A percentile compares a stretch with the other conserved stretches of the same genome.
Evolutionary conservation across 92 coral and sea anemone species (phyloP).

Genomic region (Phymanthus crucifer): DNA sequence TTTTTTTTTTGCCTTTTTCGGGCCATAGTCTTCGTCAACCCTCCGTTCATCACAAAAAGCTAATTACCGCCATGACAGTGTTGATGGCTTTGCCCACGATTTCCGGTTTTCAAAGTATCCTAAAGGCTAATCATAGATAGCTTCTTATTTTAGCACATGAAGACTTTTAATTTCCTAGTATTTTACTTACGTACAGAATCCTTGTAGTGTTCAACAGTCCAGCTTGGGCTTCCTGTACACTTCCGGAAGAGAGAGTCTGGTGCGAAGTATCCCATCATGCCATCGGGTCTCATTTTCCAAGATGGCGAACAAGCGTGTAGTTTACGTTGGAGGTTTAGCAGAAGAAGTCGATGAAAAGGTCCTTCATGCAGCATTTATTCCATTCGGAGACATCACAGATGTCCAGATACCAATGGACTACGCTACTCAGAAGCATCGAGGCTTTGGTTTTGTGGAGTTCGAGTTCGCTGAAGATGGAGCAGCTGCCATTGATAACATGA

Average conservation of each 20-base stretch:
- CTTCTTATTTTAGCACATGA: no score
- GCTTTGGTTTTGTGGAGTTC: slow-evolving; percentile 98
- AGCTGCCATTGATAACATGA: slow-evolving; percentile 99
- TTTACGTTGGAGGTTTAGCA: slow-evolving; percentile 97
- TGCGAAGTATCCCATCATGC: slow-evolving; percentile 50
- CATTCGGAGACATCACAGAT: slow-evolving; percentile 99
- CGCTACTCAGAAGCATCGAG: slow-evolving; percentile 88
- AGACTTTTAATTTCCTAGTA: no score
- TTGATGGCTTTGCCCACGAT: no score
- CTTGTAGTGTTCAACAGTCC: no score
- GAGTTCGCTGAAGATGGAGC: slow-evolving; percentile 98
- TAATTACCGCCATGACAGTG: no score
- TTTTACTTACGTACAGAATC: no score
- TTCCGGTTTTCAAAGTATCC: no score
- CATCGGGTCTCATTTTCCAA: slow-evolving; percentile 39
- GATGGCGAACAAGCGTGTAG: slow-evolving; percentile 99
- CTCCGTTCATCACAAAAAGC: no score
- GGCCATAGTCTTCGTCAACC: no score
- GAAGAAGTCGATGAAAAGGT: slow-evolving; percentile 99
- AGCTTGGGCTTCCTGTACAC: slow-evolving; percentile 9
- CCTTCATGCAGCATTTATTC: slow-evolving; percentile 97
- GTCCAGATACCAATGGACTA: slow-evolving; percentile 98
- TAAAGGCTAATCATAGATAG: no score
- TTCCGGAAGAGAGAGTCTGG: slow-evolving; percentile 20
- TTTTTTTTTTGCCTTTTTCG: no score